Evolutionary conservation across 2,888 invertebrate genomes (phyloP).

Genomic region (Limnephilus lunatus): DNA sequence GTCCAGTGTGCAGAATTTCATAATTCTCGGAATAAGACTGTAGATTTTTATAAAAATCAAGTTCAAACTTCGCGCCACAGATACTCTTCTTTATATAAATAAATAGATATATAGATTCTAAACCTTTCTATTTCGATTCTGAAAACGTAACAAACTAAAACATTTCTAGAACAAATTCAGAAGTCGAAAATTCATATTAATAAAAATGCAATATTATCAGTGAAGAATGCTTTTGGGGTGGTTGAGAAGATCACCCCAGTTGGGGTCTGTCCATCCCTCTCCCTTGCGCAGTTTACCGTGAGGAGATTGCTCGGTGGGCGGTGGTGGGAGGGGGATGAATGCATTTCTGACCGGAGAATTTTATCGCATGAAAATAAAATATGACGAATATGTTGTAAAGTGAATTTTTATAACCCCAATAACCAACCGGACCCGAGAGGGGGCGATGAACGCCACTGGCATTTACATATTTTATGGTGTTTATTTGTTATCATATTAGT

Average conservation of each 20-base stretch:
- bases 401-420: slow-evolving; percentile 64
- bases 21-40: no score
- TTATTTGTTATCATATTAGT: background rate
- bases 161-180: background rate
- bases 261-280: background rate
- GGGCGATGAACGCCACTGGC: background rate
- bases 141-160: no score
- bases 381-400: slow-evolving; percentile 64
- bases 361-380: slow-evolving; percentile 65
- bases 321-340: slow-evolving; percentile 4
- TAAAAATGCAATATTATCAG: background rate
- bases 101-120: background rate
- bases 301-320: slow-evolving; percentile 13
- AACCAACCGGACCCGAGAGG: slow-evolving; percentile 51
- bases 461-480: slow-evolving; percentile 20
- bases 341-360: slow-evolving; percentile 60
- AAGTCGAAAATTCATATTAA: background rate
- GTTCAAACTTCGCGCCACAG: no score
- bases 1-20: no score
- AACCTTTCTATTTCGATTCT: background rate
- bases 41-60: no score
- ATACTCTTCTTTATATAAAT: background rate
- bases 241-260: background rate
- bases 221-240: slow-evolving; percentile 11
- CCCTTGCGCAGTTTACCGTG: background rate